Conservation (phyloP, 2,888 invertebrate species). For the Arctia plantaginis region DNA sequence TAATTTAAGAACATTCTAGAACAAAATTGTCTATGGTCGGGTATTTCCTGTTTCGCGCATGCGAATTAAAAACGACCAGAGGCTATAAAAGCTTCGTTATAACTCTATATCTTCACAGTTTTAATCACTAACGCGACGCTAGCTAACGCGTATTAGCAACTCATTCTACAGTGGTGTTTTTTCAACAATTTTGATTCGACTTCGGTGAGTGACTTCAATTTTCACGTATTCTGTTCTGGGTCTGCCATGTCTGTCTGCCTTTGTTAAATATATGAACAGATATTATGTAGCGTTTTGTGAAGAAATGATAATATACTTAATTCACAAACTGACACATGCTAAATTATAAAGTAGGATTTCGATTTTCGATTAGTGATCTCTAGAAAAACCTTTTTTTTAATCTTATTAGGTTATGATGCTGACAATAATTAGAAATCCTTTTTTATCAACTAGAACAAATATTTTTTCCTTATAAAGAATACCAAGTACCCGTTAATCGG, state of each 20-base stretch:
- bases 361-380: too few relatives aligned
- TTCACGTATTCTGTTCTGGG: neutral
- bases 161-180: neutral
- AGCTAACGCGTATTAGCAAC: neutral
- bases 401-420: too few relatives aligned
- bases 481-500: too few relatives aligned
- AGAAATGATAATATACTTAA: neutral
- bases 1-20: neutral
- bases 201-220: constrained; percentile 1
- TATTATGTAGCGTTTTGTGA: neutral
- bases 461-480: neutral
- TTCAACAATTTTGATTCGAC: neutral
- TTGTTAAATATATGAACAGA: neutral
- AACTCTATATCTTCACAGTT: neutral
- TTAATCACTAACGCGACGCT: neutral
- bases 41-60: neutral
- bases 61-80: too few relatives aligned
- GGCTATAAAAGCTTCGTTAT: constrained; percentile 1
- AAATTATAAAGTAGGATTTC: too few relatives aligned
- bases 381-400: too few relatives aligned
- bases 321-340: too few relatives aligned
- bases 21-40: constrained; percentile 1
- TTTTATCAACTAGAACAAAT: neutral
- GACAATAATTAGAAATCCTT: too few relatives aligned
- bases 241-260: neutral